Evolutionary conservation across 2,797 vertebrate species (phyloP).

Genomic region (Lates japonicus): DNA sequence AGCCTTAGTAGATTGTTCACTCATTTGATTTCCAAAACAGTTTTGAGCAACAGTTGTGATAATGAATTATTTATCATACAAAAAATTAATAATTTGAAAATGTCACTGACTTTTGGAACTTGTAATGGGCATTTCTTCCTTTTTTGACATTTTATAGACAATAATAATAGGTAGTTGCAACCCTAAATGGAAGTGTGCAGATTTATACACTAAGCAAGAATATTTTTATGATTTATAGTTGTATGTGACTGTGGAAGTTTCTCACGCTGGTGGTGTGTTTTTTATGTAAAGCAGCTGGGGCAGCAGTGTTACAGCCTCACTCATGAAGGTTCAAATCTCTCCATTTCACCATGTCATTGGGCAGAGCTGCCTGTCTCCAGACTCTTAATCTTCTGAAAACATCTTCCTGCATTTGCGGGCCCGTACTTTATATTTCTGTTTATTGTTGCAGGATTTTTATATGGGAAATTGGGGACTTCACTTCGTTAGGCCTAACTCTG

Average conservation of each 20-base stretch:
- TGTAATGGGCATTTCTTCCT: too few species aligned
- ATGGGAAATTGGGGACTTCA: conserved; percentile 76
- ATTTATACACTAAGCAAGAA: conserved; percentile 3
- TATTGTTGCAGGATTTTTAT: conserved; percentile 77
- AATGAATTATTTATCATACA: neutral
- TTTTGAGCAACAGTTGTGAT: neutral
- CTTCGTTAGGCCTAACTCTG: conserved; percentile 63
- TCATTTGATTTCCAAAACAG: neutral
- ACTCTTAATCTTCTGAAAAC: conserved; percentile 79
- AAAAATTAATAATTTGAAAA: neutral
- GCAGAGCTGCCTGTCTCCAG: conserved; percentile 77
- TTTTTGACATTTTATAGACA: neutral
- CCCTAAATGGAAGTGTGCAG: neutral
- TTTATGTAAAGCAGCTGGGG: conserved; percentile 46
- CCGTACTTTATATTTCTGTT: conserved; percentile 78
- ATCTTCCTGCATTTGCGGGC: conserved; percentile 67
- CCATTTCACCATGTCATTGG: conserved; percentile 64
- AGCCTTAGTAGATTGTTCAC: neutral
- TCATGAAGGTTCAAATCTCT: conserved; percentile 68
- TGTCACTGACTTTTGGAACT: neutral
- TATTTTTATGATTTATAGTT: conserved; percentile 28
- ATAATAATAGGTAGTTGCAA: neutral
- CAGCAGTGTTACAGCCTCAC: conserved; percentile 40
- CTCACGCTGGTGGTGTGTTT: conserved; percentile 64
- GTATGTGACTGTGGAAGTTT: conserved; percentile 50